Base-by-base conservation (phyloP, 2,113 vertebrate genomes). In the Oostethus manadensis region DNA sequence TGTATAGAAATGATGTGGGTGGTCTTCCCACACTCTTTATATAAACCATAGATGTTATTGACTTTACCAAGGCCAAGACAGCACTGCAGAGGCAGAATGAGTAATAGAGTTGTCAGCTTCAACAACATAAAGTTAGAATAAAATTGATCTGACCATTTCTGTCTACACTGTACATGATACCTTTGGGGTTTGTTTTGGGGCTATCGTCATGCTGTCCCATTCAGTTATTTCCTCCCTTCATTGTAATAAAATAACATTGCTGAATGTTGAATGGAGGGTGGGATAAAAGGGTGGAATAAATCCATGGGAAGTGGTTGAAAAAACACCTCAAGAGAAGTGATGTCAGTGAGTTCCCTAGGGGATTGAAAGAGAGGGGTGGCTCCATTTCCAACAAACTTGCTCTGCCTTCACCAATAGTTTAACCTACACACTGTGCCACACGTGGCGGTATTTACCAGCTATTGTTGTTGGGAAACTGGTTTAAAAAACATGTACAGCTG, bases 51-150 rank as follows among this genome's bases (percentile, higher is more conserved):
- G 70, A 73, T 75, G 71, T 48, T 74, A 77, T 62, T 74, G 58
- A 80, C 63, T 76, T 81, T 77, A 77, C 63, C 73, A 75, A 51
- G 49, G 49, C 49, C 49, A 17, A 35, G 73, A 79, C 38, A 51
- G 35, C 60, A 78, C 70, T 65, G 76, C 74, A 80, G 74, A 73
- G 78, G 73, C 68, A 66, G 73, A 56, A 77, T 81, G 76, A 77
- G 60, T 76, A 78, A 82, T 71, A 58, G n/a, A 58, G 29, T 51
- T 51, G 14, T 40, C 16, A 62, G 56, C 48, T 10, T 15, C 26
- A 48, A 56, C n/a, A 62, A 42, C 38, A 14, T 13, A 11, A 42
- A 42, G 38, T 42, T 42, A 15, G 3, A 11, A 16, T 50, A 10
- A 14, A 14, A 23, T 50, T 13, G 5, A 23, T 23, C 21, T 16